A percentile compares a stretch with the other conserved stretches of the same genome.
phyloP scores from a whole-genome alignment of 2,797 vertebrate genomes.

The Lepus townsendii region DNA sequence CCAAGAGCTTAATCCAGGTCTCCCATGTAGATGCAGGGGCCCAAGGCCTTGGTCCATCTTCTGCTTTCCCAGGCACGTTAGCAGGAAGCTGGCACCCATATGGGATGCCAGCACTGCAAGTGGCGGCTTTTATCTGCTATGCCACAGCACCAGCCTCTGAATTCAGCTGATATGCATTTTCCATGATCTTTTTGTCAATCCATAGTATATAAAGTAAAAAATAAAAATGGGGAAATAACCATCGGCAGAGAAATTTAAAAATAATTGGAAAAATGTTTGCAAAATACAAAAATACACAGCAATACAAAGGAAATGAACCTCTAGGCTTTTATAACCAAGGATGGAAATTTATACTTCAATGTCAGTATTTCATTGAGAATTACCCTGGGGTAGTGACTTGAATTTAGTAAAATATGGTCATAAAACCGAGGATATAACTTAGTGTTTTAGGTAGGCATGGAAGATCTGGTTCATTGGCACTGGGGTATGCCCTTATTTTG shows the following conservation, averaged over 20 bases:
- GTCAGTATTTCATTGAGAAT: conserved; percentile 62
- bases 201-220: not conserved
- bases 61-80: no score
- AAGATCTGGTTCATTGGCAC: not conserved
- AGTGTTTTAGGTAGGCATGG: conserved; percentile 22
- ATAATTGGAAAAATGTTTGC: not conserved
- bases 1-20: no score
- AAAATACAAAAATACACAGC: conserved; percentile 27
- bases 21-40: no score
- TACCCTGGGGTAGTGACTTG: not conserved
- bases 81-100: no score
- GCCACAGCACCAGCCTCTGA: no score
- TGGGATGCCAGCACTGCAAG: no score
- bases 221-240: conserved; percentile 21
- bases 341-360: conserved; percentile 17
- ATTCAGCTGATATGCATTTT: no score
- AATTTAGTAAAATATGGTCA: conserved; percentile 49
- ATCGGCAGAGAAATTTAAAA: conserved; percentile 40
- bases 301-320: conserved; percentile 3
- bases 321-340: not conserved
- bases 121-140: no score
- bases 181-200: no score
- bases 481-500: conserved; percentile 21
- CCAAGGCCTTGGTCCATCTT: no score
- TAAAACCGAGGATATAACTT: conserved; percentile 37